Evolutionary conservation across 2,113 vertebrate species (phyloP).

Genomic region (Corythornis cristatus): DNA sequence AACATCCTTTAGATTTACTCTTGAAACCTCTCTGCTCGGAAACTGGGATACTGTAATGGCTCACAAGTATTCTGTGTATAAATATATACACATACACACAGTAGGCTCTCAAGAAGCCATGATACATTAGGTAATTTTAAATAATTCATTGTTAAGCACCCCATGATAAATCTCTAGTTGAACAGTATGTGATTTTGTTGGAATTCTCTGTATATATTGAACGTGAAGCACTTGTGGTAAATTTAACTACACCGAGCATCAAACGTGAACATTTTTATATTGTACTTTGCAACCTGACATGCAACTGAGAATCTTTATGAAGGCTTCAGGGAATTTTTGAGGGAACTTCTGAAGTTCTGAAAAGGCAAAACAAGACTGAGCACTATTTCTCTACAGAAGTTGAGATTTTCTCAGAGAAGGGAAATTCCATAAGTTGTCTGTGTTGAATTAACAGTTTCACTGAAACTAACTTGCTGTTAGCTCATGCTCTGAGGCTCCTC

Average conservation of each 20-base stretch:
- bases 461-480: background rate
- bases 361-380: background rate
- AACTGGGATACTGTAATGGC: background rate
- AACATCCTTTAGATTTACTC: background rate
- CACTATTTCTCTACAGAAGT: conserved; percentile 8
- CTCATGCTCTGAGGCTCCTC: background rate
- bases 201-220: conserved; percentile 18
- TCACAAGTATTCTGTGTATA: conserved; percentile 39
- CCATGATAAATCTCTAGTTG: conserved; percentile 28
- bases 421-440: conserved; percentile 24
- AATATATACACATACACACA: conserved; percentile 47
- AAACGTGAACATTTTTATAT: conserved; percentile 21
- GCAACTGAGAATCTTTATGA: conserved; percentile 19
- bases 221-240: conserved; percentile 32
- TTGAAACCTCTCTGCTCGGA: background rate
- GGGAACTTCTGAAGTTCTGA: conserved; percentile 57
- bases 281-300: conserved; percentile 12
- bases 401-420: conserved; percentile 20
- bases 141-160: conserved; percentile 61
- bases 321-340: conserved; percentile 55
- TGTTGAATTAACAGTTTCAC: background rate
- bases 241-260: conserved; percentile 18
- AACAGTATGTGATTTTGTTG: conserved; percentile 29
- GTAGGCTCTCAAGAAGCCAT: conserved; percentile 28
- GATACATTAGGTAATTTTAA: conserved; percentile 18